phyloP scores from a whole-genome alignment of 2,797 vertebrate species.

The Echiichthys vipera region DNA sequence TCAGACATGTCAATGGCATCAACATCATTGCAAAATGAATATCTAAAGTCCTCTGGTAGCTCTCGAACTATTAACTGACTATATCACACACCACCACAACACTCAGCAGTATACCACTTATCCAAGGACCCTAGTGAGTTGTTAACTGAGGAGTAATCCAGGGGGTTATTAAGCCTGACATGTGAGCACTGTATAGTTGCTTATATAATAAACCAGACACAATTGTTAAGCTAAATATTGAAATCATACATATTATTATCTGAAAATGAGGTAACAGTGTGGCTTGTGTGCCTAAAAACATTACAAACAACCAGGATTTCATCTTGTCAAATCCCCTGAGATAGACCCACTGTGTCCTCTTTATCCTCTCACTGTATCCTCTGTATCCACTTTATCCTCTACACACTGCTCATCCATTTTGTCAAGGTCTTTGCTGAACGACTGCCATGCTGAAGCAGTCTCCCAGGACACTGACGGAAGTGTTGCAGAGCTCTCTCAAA shows the following conservation, averaged over 20 bases:
- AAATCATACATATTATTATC: no score
- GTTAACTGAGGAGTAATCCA: no score
- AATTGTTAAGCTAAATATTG: background rate
- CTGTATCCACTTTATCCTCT: constrained; percentile 31
- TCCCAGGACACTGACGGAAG: constrained; percentile 55
- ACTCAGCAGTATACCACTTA: no score
- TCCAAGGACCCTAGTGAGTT: no score
- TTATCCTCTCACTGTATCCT: constrained; percentile 17
- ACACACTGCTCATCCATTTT: constrained; percentile 64
- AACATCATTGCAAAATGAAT: no score
- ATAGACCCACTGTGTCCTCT: constrained; percentile 15
- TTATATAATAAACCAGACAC: no score
- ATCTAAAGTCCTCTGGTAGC: no score
- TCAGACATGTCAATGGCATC: no score
- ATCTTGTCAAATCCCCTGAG: constrained; percentile 5
- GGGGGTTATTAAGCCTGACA: no score
- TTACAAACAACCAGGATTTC: background rate
- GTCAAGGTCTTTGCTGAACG: constrained; percentile 67
- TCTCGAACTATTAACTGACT: no score
- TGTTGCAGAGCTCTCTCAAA: constrained; percentile 45
- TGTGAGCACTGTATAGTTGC: no score
- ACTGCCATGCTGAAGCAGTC: constrained; percentile 49
- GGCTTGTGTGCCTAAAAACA: background rate
- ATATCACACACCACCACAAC: no score
- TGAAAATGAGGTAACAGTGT: background rate